Evolutionary conservation across 1,140 invertebrate genomes (phyloP).

Genomic region (Ectropis grisescens): DNA sequence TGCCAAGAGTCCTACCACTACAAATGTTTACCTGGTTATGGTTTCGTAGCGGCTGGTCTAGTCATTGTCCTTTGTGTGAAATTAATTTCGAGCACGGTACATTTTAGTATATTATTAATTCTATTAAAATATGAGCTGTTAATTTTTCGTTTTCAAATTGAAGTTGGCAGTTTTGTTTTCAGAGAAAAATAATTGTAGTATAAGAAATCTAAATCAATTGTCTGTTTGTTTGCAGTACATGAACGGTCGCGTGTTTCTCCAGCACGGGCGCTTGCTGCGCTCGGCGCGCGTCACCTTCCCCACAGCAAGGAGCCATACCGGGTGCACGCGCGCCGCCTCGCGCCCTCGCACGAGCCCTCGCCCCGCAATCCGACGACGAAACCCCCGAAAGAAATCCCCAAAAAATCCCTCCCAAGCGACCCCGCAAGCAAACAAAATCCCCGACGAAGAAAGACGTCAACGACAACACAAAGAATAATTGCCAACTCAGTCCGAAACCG

Average conservation of each 20-base stretch:
- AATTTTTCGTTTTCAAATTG: too few species aligned
- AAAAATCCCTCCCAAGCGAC: conserved; percentile 35
- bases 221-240: conserved; percentile 77
- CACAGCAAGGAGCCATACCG: conserved; percentile 51
- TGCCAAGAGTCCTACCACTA: too few species aligned
- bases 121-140: too few species aligned
- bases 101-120: too few species aligned
- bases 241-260: conserved; percentile 80
- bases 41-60: too few species aligned
- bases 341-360: conserved; percentile 35
- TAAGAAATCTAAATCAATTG: too few species aligned
- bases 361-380: conserved; percentile 53
- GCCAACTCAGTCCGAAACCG: conserved; percentile 21
- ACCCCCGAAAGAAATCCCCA: conserved; percentile 42
- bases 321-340: conserved; percentile 46
- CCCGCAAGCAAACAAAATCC: conserved; percentile 44
- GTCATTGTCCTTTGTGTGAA: too few species aligned
- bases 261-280: conserved; percentile 77
- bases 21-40: too few species aligned
- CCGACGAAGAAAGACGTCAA: conserved; percentile 60
- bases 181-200: too few species aligned
- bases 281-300: conserved; percentile 75
- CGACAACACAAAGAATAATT: conserved; percentile 55
- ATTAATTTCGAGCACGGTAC: too few species aligned
- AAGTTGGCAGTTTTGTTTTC: too few species aligned